Conservation (phyloP, 2,113 vertebrate species). For the Vulpes lagopus region DNA sequence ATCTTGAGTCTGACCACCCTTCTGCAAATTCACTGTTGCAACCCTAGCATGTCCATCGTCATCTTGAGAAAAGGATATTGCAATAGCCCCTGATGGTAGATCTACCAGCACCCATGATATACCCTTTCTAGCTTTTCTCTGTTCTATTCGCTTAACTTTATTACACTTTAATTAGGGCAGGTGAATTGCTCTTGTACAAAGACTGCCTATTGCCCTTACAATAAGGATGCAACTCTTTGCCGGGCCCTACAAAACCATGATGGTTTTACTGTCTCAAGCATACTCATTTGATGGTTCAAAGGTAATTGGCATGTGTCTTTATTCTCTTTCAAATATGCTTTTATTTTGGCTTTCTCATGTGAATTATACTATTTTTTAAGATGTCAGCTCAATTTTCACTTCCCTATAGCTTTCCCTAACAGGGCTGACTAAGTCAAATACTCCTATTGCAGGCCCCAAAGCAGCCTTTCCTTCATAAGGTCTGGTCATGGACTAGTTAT, state of each 20-base stretch:
- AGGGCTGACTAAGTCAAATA: not conserved
- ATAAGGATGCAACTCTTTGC: not conserved
- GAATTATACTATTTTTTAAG: not conserved
- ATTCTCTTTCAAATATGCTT: not conserved
- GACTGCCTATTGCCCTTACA: not conserved
- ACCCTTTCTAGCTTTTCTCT: not conserved
- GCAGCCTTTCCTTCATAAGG: not conserved
- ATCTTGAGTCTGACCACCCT: not conserved
- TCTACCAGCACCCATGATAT: not conserved
- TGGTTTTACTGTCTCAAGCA: too few relatives aligned
- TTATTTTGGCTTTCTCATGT: not conserved
- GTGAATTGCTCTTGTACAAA: not conserved
- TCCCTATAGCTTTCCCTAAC: not conserved
- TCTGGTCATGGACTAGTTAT: not conserved
- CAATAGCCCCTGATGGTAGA: not conserved
- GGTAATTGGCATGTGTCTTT: not conserved
- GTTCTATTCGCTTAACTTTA: not conserved
- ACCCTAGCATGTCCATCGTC: fast-evolving
- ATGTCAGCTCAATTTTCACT: not conserved
- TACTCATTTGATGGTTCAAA: too few relatives aligned
- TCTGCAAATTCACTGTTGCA: not conserved
- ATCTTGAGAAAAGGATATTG: not conserved
- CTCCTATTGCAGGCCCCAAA: not conserved
- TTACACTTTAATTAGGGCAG: not conserved
- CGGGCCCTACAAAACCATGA: not conserved